Evolutionary conservation across 2,888 invertebrate species (phyloP).

Genomic region (Acleris cristana): DNA sequence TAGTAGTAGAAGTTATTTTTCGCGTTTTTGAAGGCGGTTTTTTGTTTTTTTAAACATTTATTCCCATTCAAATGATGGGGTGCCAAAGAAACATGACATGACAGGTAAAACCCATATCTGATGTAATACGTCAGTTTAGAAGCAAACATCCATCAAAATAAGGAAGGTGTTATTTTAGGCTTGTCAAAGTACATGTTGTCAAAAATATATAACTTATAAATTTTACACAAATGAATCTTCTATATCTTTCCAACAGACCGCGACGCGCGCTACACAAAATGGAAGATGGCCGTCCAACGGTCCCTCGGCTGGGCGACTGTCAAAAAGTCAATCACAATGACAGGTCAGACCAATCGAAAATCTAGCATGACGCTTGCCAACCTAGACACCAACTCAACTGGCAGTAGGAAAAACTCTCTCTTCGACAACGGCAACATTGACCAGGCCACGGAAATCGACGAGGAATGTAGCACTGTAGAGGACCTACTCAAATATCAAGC

Average conservation of each 20-base stretch:
- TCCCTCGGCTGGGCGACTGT: constrained; percentile 94
- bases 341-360: constrained; percentile 85
- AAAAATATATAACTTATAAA: no score
- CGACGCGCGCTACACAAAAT: constrained; percentile 92
- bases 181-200: no score
- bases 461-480: constrained; percentile 59
- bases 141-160: no score
- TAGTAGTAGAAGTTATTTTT: no score
- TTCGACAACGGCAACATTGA: constrained; percentile 41
- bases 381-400: constrained; percentile 48
- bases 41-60: no score
- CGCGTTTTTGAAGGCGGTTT: no score
- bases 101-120: no score
- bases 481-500: constrained; percentile 69
- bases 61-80: no score
- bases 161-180: no score
- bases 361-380: constrained; percentile 59
- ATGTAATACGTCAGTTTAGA: no score
- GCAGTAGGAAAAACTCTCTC: constrained; percentile 41
- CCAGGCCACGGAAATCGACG: constrained; percentile 57
- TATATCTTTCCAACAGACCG: constrained; percentile 85
- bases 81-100: no score
- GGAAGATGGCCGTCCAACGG: constrained; percentile 97
- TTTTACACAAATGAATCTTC: neutral
- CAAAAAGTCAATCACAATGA: constrained; percentile 89